Base-by-base conservation (phyloP, 37 sponge, comb jelly and placozoan genomes). In the Haliclona indistincta region DNA sequence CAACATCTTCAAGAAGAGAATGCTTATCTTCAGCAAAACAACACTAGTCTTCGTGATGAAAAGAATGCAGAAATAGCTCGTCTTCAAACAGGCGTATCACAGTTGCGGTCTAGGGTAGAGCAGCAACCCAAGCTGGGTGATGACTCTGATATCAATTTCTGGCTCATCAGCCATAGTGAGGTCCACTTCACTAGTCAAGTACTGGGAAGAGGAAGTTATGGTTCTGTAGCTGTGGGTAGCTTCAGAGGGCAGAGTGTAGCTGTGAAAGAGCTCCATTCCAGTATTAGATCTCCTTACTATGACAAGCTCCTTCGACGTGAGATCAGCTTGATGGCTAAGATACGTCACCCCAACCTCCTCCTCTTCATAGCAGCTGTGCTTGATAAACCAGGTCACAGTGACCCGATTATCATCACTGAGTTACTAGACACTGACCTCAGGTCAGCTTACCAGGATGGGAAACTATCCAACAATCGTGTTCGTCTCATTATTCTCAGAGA, bases 341-440 rank as follows among this genome's bases (percentile, higher is more conserved):
- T 89, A 7, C 54, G 84, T 1, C 90, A 89, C 36, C 90, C 90
- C 34, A 75, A 90, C 56, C 65, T 84, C 43, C 65, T 90, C 32
- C 81, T 72, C 33, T 90, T 90, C 53, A 71, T 90, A 38, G 86
- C 63, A 63, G 91, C 82, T 53, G 86, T 76, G 38, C 56, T 75
- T 17, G 72, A 64, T 29, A 33, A 60, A 55, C 58, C 38, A 22
- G 11, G 26, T n/a, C n/a, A n/a, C n/a, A 80, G 72, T 42, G 52
- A 38, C 23, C 89, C 83, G 7, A 33, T 76, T 36, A 78, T 93
- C 23, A 67, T 93, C 29, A 74, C 79, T 3, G 93, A 93, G 44
- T 37, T 93, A 67, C 54, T 88, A 79, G 81, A 93, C 55, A 73
- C 80, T 49, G 67, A 73, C 40, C 56, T 86, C 7, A 66, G 93